Evolutionary conservation across 2,113 vertebrate species (phyloP).

Genomic region (Gobiocypris rarus): DNA sequence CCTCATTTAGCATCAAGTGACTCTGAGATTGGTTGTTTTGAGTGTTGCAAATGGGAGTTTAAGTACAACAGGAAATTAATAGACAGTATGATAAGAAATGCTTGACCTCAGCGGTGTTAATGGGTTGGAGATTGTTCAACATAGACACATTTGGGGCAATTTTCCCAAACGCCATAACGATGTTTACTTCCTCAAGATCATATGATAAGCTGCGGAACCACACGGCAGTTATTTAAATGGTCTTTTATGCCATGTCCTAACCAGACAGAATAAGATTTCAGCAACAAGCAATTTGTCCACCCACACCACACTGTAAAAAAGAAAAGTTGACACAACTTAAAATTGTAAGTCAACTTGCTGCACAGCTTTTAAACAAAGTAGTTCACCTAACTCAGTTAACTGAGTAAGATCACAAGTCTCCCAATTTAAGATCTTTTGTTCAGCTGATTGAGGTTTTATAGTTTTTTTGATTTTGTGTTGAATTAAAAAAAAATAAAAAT

Average conservation of each 20-base stretch:
- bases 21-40: not conserved
- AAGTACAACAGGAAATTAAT: constrained; percentile 28
- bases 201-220: not conserved
- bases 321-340: no score
- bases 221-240: not conserved
- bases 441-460: no score
- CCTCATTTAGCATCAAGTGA: constrained; percentile 3
- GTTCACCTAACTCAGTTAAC: no score
- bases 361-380: no score
- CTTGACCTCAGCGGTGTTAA: not conserved
- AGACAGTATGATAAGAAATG: not conserved
- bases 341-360: no score
- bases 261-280: no score
- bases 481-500: no score
- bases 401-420: no score
- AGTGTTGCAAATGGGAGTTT: not conserved
- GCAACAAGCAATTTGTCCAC: no score
- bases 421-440: no score
- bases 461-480: no score
- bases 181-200: constrained; percentile 2
- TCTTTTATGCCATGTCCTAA: not conserved
- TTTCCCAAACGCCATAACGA: not conserved
- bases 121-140: not conserved
- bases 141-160: not conserved
- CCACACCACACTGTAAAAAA: no score